Conservation (phyloP, 1,140 invertebrate genomes). For the Pantala flavescens region DNA sequence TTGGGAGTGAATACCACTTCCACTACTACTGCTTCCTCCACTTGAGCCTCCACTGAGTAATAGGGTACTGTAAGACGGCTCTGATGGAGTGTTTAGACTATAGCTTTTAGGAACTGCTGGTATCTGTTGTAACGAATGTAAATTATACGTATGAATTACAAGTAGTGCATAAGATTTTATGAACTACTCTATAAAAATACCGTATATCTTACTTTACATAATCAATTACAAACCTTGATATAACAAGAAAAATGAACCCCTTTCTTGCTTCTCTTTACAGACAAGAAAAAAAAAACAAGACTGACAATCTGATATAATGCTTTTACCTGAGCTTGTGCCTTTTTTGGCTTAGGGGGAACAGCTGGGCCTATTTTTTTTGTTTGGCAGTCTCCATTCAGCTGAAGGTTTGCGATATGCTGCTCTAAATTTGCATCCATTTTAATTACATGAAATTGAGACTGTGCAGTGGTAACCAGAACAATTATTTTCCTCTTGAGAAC, state of each 20-base stretch:
- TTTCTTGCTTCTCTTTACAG: no score
- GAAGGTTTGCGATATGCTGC: not conserved
- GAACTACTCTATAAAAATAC: no score
- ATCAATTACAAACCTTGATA: no score
- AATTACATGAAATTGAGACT: not conserved
- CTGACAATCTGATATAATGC: no score
- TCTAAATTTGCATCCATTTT: not conserved
- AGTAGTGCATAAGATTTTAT: no score
- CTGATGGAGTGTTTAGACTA: constrained; percentile 37
- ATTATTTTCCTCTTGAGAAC: not conserved
- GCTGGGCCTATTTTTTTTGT: not conserved
- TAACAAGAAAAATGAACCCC: no score
- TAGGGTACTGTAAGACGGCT: constrained; percentile 41
- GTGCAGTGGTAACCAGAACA: not conserved
- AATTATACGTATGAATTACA: no score
- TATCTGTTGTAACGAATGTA: not conserved
- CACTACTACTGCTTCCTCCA: constrained; percentile 21
- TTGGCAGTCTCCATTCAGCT: not conserved
- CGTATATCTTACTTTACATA: no score
- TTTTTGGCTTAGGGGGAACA: not conserved
- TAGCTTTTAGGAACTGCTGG: constrained; percentile 40
- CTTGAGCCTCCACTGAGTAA: constrained; percentile 34
- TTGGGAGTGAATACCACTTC: not conserved
- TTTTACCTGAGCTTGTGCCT: not conserved
- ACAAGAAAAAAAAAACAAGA: no score